A percentile compares a stretch with the other conserved stretches of the same genome.
phyloP scores from a whole-genome alignment of 2,113 vertebrate species.

The Sander lucioperca region DNA sequence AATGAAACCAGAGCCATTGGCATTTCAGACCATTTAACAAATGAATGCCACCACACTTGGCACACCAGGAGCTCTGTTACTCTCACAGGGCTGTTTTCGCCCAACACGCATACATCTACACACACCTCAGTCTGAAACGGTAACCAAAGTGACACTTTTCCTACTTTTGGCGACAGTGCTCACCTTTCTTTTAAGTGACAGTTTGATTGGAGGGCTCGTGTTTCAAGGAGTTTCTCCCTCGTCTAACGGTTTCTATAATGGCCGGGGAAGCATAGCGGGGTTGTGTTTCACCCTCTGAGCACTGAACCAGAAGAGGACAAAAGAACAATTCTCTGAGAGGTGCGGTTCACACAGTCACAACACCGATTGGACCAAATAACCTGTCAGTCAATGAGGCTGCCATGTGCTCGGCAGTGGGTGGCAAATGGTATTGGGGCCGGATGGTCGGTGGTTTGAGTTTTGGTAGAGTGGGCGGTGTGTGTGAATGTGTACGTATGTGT shows the following conservation, averaged over 20 bases:
- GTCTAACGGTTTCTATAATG: conserved; percentile 65
- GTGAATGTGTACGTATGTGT: background rate
- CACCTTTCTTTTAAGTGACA: conserved; percentile 75
- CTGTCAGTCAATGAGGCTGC: conserved; percentile 62
- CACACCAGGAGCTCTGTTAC: conserved; percentile 47
- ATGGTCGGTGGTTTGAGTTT: conserved; percentile 40
- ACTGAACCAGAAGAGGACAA: conserved; percentile 74
- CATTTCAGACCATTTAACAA: conserved; percentile 74
- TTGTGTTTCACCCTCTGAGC: conserved; percentile 74
- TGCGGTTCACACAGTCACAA: conserved; percentile 57
- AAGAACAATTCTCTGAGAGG: conserved; percentile 74
- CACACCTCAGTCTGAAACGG: conserved; percentile 52
- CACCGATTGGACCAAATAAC: conserved; percentile 71
- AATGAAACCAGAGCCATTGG: conserved; percentile 53
- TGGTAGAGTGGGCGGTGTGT: conserved; percentile 22
- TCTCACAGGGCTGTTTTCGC: conserved; percentile 38
- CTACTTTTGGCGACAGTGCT: conserved; percentile 68
- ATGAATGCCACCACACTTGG: conserved; percentile 67
- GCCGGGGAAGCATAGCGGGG: conserved; percentile 46
- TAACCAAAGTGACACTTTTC: conserved; percentile 81
- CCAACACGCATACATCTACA: conserved; percentile 22
- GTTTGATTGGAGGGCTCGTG: conserved; percentile 81
- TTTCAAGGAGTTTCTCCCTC: conserved; percentile 80
- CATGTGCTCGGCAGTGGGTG: conserved; percentile 37
- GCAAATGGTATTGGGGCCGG: conserved; percentile 36